These are phyloP conservation scores for Chrysaora quinquecirrha DNA, from an alignment of 30 jellyfish, hydroid and myxozoan species.

Conservation along the genomic window DNA sequence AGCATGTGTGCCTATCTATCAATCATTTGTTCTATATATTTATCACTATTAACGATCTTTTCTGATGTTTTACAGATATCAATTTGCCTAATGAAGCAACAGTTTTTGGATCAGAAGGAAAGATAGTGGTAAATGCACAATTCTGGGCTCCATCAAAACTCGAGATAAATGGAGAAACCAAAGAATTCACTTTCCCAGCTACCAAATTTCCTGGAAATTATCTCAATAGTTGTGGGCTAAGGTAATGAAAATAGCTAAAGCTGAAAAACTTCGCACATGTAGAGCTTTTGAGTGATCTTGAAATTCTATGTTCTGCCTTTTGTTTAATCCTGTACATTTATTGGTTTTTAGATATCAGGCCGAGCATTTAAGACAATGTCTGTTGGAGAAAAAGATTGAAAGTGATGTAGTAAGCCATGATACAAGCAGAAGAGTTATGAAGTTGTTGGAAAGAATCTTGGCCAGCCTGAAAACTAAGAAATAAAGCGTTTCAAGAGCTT, in stretches of 20 bases:
- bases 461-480: too few relatives aligned
- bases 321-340: not conserved
- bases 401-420: constrained; percentile 79
- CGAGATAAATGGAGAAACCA: constrained; percentile 44
- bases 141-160: constrained; percentile 83
- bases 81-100: constrained; percentile 70
- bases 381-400: constrained; percentile 54
- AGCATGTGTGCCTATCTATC: too few relatives aligned
- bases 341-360: constrained; percentile 83
- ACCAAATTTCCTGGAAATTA: constrained; percentile 55
- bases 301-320: too few relatives aligned
- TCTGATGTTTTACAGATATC: constrained; percentile 62
- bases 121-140: constrained; percentile 46
- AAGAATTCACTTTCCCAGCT: constrained; percentile 53
- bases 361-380: constrained; percentile 81
- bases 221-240: constrained; percentile 78
- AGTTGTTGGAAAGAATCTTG: constrained; percentile 50
- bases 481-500: too few relatives aligned
- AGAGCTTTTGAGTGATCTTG: too few relatives aligned
- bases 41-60: too few relatives aligned
- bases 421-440: constrained; percentile 69
- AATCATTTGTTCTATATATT: too few relatives aligned
- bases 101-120: constrained; percentile 71
- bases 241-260: too few relatives aligned
- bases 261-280: too few relatives aligned